phyloP scores from a whole-genome alignment of 2,113 vertebrate genomes.

The Sisor rabdophorus region DNA sequence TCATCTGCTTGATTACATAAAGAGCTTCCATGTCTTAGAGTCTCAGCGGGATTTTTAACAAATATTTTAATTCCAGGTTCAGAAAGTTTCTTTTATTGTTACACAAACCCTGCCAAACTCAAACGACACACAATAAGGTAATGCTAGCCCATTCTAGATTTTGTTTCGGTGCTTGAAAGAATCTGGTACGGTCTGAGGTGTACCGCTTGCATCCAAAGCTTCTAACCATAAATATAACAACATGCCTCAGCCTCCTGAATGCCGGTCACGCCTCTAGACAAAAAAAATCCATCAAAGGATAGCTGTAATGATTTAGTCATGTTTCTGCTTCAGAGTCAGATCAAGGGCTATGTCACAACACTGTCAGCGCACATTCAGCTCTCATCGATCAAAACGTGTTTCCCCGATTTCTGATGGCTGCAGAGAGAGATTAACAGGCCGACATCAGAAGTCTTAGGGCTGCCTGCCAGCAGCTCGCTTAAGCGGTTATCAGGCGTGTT shows the following conservation, averaged over 20 bases:
- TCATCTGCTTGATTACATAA: slow-evolving; percentile 42
- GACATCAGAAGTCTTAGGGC: slow-evolving; percentile 32
- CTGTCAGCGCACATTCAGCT: slow-evolving; percentile 28
- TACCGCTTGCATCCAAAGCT: slow-evolving; percentile 34
- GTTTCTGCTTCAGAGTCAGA: slow-evolving; percentile 30
- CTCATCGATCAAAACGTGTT: slow-evolving; percentile 34
- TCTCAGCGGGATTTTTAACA: slow-evolving; percentile 9
- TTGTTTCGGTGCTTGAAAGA: slow-evolving; percentile 52
- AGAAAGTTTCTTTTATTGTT: not conserved
- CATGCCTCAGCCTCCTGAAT: not conserved
- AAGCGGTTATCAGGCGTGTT: slow-evolving; percentile 27
- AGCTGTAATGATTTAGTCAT: slow-evolving; percentile 37
- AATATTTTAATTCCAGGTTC: not conserved
- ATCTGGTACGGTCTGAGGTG: slow-evolving; percentile 47
- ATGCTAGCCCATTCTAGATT: slow-evolving; percentile 60
- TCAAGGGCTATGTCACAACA: slow-evolving; percentile 33
- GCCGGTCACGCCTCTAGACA: slow-evolving; percentile 19
- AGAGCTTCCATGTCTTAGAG: slow-evolving; percentile 19
- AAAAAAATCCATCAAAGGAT: slow-evolving; percentile 17
- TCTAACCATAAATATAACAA: slow-evolving; percentile 55
- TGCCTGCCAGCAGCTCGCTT: slow-evolving; percentile 29
- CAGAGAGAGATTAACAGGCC: slow-evolving; percentile 33
- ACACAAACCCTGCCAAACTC: slow-evolving; percentile 24
- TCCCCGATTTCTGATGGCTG: slow-evolving; percentile 28
- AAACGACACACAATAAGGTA: not conserved